phyloP scores from a whole-genome alignment of 2,888 invertebrate genomes.

The Mongoloraphidia duomilia region DNA sequence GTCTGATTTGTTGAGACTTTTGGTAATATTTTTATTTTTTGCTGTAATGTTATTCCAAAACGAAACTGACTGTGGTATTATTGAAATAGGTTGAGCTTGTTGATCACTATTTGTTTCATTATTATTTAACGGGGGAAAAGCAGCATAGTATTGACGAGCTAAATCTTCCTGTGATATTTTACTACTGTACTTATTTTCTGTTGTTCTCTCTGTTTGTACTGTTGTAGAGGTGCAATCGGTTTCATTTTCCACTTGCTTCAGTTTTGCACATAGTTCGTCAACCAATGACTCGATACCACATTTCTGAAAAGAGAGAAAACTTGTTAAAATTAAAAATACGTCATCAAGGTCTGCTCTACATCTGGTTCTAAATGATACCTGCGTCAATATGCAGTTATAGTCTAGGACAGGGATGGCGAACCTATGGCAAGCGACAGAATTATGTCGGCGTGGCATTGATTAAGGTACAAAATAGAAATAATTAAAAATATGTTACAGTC shows the following conservation, averaged over 20 bases:
- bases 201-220: constrained; percentile 17
- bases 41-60: background rate
- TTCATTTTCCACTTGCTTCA: constrained; percentile 49
- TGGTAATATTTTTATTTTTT: background rate
- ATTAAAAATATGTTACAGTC: too few species aligned
- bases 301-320: constrained; percentile 41
- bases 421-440: too few species aligned
- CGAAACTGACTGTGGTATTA: too few species aligned
- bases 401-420: too few species aligned
- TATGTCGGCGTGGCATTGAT: too few species aligned
- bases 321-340: constrained; percentile 12
- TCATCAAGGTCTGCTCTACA: constrained; percentile 18
- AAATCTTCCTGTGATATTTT: constrained; percentile 43
- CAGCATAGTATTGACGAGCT: constrained; percentile 61
- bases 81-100: too few species aligned
- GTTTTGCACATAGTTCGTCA: constrained; percentile 65
- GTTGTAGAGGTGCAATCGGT: constrained; percentile 15
- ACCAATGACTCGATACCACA: constrained; percentile 68
- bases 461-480: too few species aligned
- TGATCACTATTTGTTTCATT: background rate
- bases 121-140: constrained; percentile 45
- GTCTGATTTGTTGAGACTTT: background rate
- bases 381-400: too few species aligned
- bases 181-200: constrained; percentile 19
- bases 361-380: too few species aligned